Conservation (phyloP, 2,888 invertebrate genomes). For the Podotricha telesiphe region DNA sequence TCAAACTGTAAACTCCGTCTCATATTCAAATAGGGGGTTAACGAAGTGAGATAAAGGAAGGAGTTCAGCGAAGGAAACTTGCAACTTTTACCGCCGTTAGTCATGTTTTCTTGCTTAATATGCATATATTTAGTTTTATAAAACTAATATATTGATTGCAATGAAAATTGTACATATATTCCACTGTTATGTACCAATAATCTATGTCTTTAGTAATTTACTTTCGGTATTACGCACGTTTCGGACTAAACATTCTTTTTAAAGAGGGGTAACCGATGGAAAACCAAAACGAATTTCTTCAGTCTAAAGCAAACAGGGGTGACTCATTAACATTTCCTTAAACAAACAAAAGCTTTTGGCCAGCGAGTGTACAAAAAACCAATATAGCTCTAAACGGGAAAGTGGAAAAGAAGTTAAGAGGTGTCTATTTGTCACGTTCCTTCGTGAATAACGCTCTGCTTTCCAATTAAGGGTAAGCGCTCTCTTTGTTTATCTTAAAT, state of each 20-base stretch:
- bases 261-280: slow-evolving; percentile 17
- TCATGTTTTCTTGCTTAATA: not conserved
- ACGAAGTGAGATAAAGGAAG: slow-evolving; percentile 67
- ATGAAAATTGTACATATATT: not conserved
- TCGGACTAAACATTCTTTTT: not conserved
- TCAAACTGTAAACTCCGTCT: slow-evolving; percentile 71
- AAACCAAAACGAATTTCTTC: slow-evolving; percentile 35
- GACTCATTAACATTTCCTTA: slow-evolving; percentile 67
- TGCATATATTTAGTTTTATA: not conserved
- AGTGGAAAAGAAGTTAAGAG: slow-evolving; percentile 84
- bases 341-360: slow-evolving; percentile 74
- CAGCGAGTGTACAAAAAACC: slow-evolving; percentile 70
- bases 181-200: not conserved
- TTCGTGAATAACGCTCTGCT: slow-evolving; percentile 82
- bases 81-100: not conserved
- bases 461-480: slow-evolving; percentile 84
- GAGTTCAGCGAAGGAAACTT: slow-evolving; percentile 54
- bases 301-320: slow-evolving; percentile 35
- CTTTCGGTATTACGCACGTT: not conserved
- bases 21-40: slow-evolving; percentile 82
- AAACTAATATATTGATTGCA: too few relatives aligned
- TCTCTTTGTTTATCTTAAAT: slow-evolving; percentile 84
- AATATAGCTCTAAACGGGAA: slow-evolving; percentile 76
- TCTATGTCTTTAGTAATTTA: not conserved
- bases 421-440: slow-evolving; percentile 84